Evolutionary conservation across 2,797 vertebrate species (phyloP).

Genomic region (Trematomus bernacchii): DNA sequence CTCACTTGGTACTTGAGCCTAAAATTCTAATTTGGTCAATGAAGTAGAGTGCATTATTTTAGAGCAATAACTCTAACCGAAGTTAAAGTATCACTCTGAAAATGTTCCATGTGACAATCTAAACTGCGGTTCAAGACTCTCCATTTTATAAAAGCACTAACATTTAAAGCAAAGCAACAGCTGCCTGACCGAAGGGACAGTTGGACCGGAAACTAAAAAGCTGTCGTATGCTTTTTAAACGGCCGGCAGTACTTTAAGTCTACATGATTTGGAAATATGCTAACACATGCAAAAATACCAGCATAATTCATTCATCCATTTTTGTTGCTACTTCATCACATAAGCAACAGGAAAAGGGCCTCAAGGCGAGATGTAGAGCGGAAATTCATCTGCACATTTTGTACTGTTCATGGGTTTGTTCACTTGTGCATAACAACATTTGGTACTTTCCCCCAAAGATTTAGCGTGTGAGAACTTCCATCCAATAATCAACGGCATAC

Average conservation of each 20-base stretch:
- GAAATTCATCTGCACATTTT: conserved; percentile 21
- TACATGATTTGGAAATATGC: conserved; percentile 42
- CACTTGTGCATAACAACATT: conserved; percentile 11
- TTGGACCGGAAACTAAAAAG: background rate
- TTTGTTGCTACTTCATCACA: conserved; percentile 33
- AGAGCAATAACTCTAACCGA: background rate
- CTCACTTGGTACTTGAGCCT: background rate
- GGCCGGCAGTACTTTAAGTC: conserved; percentile 11
- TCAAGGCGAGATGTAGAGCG: conserved; percentile 30
- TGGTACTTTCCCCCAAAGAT: conserved; percentile 23
- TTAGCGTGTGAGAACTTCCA: conserved; percentile 23
- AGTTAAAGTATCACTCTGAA: background rate
- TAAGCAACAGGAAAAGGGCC: conserved; percentile 37
- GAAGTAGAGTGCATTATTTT: background rate
- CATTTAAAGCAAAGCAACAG: conserved; percentile 12
- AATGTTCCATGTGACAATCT: background rate
- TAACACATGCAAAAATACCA: conserved; percentile 40
- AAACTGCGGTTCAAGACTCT: background rate
- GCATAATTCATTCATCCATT: conserved; percentile 38
- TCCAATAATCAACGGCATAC: conserved; percentile 27
- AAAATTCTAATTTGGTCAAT: conserved; percentile 7
- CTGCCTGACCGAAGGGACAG: background rate
- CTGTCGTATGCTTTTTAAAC: background rate
- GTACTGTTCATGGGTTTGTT: conserved; percentile 1
- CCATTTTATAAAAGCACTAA: background rate